Conservation (phyloP, 2,113 vertebrate genomes). For the Excalfactoria chinensis region DNA sequence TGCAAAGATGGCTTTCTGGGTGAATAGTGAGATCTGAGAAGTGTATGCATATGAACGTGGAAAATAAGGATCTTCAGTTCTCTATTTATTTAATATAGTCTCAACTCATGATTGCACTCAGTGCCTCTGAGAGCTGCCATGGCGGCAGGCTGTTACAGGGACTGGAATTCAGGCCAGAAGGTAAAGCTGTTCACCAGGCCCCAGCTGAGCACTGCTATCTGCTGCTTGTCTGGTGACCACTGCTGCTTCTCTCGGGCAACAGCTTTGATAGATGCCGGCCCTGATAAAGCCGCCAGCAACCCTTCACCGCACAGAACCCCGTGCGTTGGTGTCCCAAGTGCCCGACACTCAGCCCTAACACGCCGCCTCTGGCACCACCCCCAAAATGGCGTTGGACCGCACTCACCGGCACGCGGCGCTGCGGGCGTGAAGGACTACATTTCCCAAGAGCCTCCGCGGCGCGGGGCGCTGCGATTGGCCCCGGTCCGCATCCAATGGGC, state of each 20-base stretch:
- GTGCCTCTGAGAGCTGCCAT: rapidly evolving
- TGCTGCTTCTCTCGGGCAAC: rapidly evolving
- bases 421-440: constrained; percentile 13
- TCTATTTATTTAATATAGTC: background rate
- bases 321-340: rapidly evolving
- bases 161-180: background rate
- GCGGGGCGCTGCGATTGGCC: constrained; percentile 7
- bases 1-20: background rate
- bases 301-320: rapidly evolving
- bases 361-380: rapidly evolving
- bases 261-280: rapidly evolving
- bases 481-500: background rate
- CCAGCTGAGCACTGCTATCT: rapidly evolving
- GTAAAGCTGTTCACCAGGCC: rapidly evolving
- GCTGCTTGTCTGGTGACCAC: rapidly evolving
- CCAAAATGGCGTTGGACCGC: rapidly evolving
- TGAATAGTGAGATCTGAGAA: background rate
- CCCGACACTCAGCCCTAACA: rapidly evolving
- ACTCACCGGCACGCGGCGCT: rapidly evolving
- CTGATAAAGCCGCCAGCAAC: no score
- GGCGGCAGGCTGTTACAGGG: background rate
- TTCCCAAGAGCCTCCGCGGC: constrained; percentile 28
- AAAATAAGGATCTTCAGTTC: background rate
- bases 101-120: rapidly evolving
- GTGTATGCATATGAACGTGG: rapidly evolving